Evolutionary conservation across 2,113 vertebrate species (phyloP).

Genomic region (Ailuropoda melanoleuca): DNA sequence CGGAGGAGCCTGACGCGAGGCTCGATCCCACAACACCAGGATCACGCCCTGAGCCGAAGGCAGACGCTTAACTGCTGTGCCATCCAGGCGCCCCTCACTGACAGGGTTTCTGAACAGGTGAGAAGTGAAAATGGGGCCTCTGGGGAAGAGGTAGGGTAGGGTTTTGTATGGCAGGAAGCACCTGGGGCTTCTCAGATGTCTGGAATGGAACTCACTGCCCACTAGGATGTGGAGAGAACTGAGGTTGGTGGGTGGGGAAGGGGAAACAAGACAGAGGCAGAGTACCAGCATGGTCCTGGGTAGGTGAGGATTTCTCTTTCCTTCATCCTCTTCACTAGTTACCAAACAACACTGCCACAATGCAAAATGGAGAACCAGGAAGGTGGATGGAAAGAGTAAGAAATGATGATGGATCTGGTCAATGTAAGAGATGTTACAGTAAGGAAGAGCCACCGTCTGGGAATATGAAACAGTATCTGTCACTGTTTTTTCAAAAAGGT

Average conservation of each 20-base stretch:
- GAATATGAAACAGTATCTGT: background rate
- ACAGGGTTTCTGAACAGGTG: slow-evolving; percentile 40
- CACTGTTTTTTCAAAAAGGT: slow-evolving; percentile 21
- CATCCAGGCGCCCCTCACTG: too few relatives aligned
- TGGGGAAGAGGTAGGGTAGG: background rate
- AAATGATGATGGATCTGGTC: background rate
- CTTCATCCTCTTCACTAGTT: slow-evolving; percentile 13
- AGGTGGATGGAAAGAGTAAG: slow-evolving; percentile 10
- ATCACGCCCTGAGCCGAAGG: too few relatives aligned
- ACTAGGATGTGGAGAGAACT: background rate
- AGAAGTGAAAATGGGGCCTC: slow-evolving; percentile 5
- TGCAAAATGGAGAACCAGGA: background rate
- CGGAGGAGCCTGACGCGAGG: too few relatives aligned
- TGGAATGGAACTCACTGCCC: background rate
- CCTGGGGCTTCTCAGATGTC: background rate
- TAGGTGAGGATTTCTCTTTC: background rate
- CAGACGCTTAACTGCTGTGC: too few relatives aligned
- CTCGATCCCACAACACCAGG: too few relatives aligned
- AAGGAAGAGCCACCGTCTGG: background rate
- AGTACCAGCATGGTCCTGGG: background rate
- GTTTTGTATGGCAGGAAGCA: background rate
- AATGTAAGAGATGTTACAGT: slow-evolving; percentile 17
- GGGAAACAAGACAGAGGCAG: background rate
- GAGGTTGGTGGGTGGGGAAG: background rate
- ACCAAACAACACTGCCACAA: slow-evolving; percentile 29